Base-by-base conservation (phyloP, 2,113 vertebrate species). In the Grammomys dolichurus region DNA sequence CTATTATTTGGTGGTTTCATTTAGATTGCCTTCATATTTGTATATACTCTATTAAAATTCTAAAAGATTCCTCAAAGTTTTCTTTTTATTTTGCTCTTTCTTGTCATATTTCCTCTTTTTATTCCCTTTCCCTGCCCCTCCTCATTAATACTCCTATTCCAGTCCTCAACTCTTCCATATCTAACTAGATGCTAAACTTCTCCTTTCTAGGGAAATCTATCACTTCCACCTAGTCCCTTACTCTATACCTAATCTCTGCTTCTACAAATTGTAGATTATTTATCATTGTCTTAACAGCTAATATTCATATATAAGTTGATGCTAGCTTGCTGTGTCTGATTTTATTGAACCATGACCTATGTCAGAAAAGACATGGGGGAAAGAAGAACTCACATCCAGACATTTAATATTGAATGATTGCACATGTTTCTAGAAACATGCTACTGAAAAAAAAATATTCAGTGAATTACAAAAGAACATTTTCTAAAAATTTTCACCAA, bases 401-500 rank as follows among this genome's bases (percentile, higher is more conserved):
- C 3, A 63, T 46, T 87, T 63, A 87, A 24, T 77, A 84, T 46
- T 28, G 11, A 72, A 76, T 65, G 63, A 16, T 88, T 73, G 7
- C 14, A 1, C 0, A 77, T 43, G 54, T 51, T 89, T 89, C 36
- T 4, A 60, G 73, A 89, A 93, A 33, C 3, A 0, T 67, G 51
- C 20, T 60, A 46, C 0, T 36, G 81, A 33, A 97, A 95, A 95
- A 94, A 48, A 95, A 51, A 94, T 76, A 0, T 54, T 96, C 87
- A 96, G 69, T 84, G 46, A 70, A 72, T 46, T 63, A 89, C 60
- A 82, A 96, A 48, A 13, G 93, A 95, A 7, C 0, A 90, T 60
- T 93, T 95, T 56, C 94, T 73, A 96, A 24, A 95, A 91, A 91
- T 95, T 63, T 89, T 96, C 4, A 89, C 72, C 72, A 97, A 14